Conservation (phyloP, 2,888 invertebrate genomes). For the Acronicta psi region DNA sequence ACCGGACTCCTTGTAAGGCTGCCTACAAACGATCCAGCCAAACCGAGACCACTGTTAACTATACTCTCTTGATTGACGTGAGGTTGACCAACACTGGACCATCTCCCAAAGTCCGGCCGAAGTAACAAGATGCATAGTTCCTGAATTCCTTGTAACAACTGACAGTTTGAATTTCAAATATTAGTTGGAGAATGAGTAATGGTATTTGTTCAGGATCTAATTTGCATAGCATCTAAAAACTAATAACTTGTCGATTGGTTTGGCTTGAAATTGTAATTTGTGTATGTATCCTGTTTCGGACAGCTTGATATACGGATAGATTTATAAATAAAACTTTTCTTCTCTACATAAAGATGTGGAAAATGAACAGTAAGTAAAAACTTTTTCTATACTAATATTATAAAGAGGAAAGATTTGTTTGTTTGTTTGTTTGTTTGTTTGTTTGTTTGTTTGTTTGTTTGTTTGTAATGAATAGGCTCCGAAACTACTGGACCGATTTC, state of each 20-base stretch:
- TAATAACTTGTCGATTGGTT: slow-evolving; percentile 35
- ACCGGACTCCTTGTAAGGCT: slow-evolving; percentile 40
- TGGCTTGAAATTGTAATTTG: slow-evolving; percentile 15
- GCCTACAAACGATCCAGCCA: slow-evolving; percentile 48
- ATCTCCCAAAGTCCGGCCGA: slow-evolving; percentile 63
- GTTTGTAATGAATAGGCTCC: no score
- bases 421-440: no score
- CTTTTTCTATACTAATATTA: no score
- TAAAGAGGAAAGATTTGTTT: no score
- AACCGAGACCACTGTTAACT: slow-evolving; percentile 65
- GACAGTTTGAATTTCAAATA: slow-evolving; percentile 74
- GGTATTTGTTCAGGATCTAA: slow-evolving; percentile 65
- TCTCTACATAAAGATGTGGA: no score
- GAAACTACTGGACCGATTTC: no score
- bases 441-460: no score
- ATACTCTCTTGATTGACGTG: slow-evolving; percentile 82
- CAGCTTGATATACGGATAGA: not conserved
- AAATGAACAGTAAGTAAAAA: no score
- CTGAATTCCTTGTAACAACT: slow-evolving; percentile 61
- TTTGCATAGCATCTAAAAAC: slow-evolving; percentile 53
- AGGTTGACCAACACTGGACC: slow-evolving; percentile 78
- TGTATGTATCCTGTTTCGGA: slow-evolving; percentile 18
- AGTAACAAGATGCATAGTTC: slow-evolving; percentile 73
- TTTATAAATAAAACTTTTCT: not conserved
- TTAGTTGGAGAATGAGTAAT: slow-evolving; percentile 76